Conservation (phyloP, 2,888 invertebrate species). For the Rhimphoctona megacephalus region DNA sequence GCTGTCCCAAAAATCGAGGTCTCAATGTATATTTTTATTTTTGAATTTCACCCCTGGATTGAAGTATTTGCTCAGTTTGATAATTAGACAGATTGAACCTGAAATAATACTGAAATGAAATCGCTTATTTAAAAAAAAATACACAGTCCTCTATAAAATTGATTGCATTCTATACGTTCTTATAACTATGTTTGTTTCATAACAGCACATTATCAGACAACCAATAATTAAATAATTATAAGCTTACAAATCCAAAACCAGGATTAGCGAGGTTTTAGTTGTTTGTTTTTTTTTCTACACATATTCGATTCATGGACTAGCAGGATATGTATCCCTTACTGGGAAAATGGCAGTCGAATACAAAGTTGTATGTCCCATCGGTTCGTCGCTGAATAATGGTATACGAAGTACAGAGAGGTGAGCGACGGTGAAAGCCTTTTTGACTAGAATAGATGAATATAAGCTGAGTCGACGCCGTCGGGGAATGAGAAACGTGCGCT, state of each 20-base stretch:
- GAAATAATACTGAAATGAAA: too few species aligned
- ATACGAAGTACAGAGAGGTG: constrained; percentile 10
- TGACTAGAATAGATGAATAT: constrained; percentile 56
- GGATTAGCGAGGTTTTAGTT: neutral
- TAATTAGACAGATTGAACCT: too few species aligned
- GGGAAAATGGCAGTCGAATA: neutral
- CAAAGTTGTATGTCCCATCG: constrained; percentile 8
- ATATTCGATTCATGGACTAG: neutral
- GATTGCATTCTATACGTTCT: too few species aligned
- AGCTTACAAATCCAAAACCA: neutral
- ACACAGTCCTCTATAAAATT: too few species aligned
- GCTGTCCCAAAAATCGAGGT: too few species aligned
- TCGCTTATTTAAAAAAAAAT: too few species aligned
- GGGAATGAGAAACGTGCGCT: constrained; percentile 50
- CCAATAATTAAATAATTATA: neutral
- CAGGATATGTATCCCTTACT: neutral
- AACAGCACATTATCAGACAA: neutral
- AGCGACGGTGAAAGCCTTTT: constrained; percentile 38
- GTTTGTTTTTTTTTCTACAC: neutral
- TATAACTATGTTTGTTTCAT: neutral
- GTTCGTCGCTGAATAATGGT: neutral
- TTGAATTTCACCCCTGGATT: too few species aligned
- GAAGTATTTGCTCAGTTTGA: too few species aligned
- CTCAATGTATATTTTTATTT: too few species aligned
- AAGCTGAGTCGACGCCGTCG: constrained; percentile 56